Base-by-base conservation (phyloP, 2,113 vertebrate species). In the Corapipo altera region DNA sequence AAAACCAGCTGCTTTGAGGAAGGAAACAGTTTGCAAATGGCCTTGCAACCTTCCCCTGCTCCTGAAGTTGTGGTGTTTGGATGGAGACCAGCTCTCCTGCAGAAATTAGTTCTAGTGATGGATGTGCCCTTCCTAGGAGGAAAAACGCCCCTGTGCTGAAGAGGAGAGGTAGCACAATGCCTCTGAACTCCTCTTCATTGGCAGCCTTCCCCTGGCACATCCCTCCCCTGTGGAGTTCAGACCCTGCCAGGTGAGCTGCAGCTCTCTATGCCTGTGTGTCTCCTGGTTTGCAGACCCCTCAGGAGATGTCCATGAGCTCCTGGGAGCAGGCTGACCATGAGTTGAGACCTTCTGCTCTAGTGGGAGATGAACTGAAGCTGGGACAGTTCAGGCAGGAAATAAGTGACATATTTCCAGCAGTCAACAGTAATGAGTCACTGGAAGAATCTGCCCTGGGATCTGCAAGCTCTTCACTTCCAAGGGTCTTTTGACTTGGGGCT, bases 321-420 rank as follows among this genome's bases (percentile, higher is more conserved):
- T 58, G 85, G 67, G 59, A 84, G 59, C 55, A 15, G 4, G 17
- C 67, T 58, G 70, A 55, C 24, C 48, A 13, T 11, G 35, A 26
- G 8, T 1, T 82, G 92, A 75, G 71, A 57, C 54, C 85, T 94
- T 54, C 73, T 75, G 74, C 78, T 91, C 62, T n/a, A 52, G 33
- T 3, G 9, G 70, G 74, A 87, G 13, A 65, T 77, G 84, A 83
- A 71, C 61, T 81, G 76, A 85, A 88, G 43, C n/a, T 83, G 82
- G 64, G 85, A 90, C 62, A 66, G 46, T 64, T 52, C 66, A 83
- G 74, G 78, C 92, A 95, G 91, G 91, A 96, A 96, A 96, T 94
- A 79, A 96, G 72, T 85, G 88, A 93, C 89, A 83, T 84, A 73
- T 90, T 95, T 94, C 71, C 51, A 94, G 33, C 62, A 76, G 57